A percentile compares a stretch with the other conserved stretches of the same genome.
phyloP scores from a whole-genome alignment of 2,113 vertebrate species.

The Collichthys lucidus region DNA sequence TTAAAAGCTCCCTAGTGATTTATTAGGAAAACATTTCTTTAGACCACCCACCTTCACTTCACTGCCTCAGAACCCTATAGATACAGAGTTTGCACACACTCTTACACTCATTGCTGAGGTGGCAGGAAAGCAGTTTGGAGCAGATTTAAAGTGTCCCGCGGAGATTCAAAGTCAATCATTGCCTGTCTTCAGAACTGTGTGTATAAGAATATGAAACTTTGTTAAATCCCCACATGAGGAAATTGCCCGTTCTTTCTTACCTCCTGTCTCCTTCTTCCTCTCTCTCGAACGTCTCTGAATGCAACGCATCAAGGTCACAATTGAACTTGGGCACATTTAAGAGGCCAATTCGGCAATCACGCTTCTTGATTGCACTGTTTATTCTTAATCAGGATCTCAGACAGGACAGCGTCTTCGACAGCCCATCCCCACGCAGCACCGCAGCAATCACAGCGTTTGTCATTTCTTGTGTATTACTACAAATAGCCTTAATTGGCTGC shows the following conservation, averaged over 20 bases:
- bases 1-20: slow-evolving; percentile 69
- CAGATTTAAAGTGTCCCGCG: slow-evolving; percentile 53
- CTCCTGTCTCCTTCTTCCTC: neutral
- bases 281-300: slow-evolving; percentile 10
- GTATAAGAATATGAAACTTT: slow-evolving; percentile 8
- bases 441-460: slow-evolving; percentile 72
- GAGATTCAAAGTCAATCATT: slow-evolving; percentile 50
- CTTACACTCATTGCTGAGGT: slow-evolving; percentile 29
- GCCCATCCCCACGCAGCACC: slow-evolving; percentile 30
- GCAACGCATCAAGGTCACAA: slow-evolving; percentile 57
- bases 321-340: slow-evolving; percentile 56
- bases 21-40: slow-evolving; percentile 71
- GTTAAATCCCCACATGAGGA: slow-evolving; percentile 36
- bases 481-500: slow-evolving; percentile 67
- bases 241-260: slow-evolving; percentile 13
- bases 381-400: slow-evolving; percentile 69
- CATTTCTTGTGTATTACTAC: slow-evolving; percentile 54
- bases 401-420: slow-evolving; percentile 39
- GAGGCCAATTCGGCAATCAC: slow-evolving; percentile 68
- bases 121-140: slow-evolving; percentile 48
- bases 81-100: slow-evolving; percentile 38
- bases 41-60: slow-evolving; percentile 53
- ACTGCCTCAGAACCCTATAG: slow-evolving; percentile 41
- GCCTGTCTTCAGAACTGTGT: slow-evolving; percentile 17
- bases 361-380: slow-evolving; percentile 73